These are phyloP conservation scores for Ochropleura leucogaster DNA, from an alignment of 2,888 invertebrate species.

Conservation along the genomic window DNA sequence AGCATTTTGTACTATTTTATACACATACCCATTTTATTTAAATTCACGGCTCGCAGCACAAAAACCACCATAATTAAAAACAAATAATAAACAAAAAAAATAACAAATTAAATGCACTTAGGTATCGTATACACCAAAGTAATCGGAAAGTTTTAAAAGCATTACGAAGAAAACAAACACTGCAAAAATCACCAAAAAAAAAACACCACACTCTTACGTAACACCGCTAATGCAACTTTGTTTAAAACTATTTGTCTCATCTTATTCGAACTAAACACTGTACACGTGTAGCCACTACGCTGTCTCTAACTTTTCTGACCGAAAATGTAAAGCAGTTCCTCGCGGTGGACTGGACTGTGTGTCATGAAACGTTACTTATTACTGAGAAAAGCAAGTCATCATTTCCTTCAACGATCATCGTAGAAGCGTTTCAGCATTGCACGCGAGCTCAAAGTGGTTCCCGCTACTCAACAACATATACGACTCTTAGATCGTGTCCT, in stretches of 20 bases:
- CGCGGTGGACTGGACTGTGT: background rate
- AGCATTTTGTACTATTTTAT: background rate
- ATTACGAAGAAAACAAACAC: background rate
- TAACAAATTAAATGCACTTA: background rate
- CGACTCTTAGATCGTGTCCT: background rate
- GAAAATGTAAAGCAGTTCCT: slow-evolving; percentile 6
- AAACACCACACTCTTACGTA: slow-evolving; percentile 1
- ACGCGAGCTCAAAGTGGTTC: background rate
- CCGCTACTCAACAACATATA: background rate
- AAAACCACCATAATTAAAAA: background rate
- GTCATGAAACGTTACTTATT: no score
- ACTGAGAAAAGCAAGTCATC: no score
- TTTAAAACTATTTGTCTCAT: background rate
- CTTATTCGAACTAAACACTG: slow-evolving; percentile 6
- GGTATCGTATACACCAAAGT: background rate
- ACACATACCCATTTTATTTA: slow-evolving; percentile 11
- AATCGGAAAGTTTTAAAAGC: no score
- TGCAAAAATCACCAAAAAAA: background rate
- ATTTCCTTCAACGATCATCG: background rate
- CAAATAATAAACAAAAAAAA: background rate
- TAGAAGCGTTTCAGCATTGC: slow-evolving; percentile 1
- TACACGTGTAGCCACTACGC: slow-evolving; percentile 29
- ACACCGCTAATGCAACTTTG: slow-evolving; percentile 2
- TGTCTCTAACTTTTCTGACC: slow-evolving; percentile 35
- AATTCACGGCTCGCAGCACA: background rate